Percentiles rank a stretch among this genome's conserved stretches.
phyloP scores from a whole-genome alignment of 2,113 vertebrate genomes.

The Butastur rufipennis region DNA sequence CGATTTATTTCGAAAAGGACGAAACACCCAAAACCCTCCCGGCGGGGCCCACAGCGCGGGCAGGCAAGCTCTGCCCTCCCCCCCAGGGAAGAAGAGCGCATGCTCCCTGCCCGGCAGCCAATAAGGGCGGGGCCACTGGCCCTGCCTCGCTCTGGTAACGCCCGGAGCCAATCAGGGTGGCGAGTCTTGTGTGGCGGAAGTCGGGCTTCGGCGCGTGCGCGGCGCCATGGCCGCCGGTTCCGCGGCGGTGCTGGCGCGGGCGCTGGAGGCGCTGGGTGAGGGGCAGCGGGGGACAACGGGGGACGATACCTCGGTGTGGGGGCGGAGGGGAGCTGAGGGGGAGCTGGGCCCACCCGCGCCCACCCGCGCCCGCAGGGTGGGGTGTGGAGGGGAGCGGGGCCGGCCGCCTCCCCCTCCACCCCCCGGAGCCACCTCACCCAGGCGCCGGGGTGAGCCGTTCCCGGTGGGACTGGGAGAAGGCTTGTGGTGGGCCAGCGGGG shows the following conservation, averaged over 20 bases:
- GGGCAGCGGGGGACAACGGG: too few relatives aligned
- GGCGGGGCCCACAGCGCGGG: accelerated
- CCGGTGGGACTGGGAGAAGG: accelerated
- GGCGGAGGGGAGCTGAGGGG: too few relatives aligned
- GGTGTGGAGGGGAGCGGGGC: too few relatives aligned
- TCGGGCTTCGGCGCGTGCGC: accelerated
- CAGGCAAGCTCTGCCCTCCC: accelerated
- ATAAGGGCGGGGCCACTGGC: not conserved
- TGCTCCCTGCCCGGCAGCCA: not conserved
- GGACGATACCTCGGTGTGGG: too few relatives aligned
- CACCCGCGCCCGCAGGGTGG: too few relatives aligned
- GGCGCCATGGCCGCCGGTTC: not conserved
- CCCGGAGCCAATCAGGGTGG: not conserved
- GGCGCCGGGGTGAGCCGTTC: too few relatives aligned
- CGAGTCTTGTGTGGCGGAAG: not conserved
- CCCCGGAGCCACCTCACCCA: not conserved
- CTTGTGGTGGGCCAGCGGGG: accelerated
- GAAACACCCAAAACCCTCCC: accelerated
- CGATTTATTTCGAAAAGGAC: accelerated
- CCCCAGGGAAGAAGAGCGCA: not conserved
- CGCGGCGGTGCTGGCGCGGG: accelerated
- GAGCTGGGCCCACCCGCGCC: too few relatives aligned
- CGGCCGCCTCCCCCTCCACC: too few relatives aligned
- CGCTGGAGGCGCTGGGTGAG: too few relatives aligned
- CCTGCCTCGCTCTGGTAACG: not conserved